Percentiles rank a stretch among this genome's conserved stretches.
Evolutionary conservation across 2,113 vertebrate genomes (phyloP).

Genomic region (Otis tarda): DNA sequence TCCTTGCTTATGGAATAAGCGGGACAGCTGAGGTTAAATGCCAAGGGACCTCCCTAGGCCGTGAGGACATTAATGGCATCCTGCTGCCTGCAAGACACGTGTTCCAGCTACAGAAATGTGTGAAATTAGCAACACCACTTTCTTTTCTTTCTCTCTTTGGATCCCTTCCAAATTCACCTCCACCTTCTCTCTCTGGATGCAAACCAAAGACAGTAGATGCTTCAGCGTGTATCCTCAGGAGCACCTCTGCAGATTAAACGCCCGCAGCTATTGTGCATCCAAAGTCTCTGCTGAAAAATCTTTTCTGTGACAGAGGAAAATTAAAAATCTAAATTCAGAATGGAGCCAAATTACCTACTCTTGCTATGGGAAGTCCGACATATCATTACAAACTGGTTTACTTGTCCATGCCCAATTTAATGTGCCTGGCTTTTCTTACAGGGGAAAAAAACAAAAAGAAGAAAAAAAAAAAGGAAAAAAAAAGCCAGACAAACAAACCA

Average conservation of each 20-base stretch:
- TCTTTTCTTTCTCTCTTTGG: constrained; percentile 34
- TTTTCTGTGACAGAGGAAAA: constrained; percentile 61
- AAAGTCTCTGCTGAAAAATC: constrained; percentile 53
- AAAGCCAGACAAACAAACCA: not conserved
- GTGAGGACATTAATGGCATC: not conserved
- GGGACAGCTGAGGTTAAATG: not conserved
- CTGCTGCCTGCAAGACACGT: constrained; percentile 39
- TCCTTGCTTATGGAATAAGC: constrained; percentile 40
- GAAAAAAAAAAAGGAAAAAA: not conserved
- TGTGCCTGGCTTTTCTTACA: not conserved
- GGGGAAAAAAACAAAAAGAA: not conserved
- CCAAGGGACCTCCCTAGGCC: not conserved
- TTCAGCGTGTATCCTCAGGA: constrained; percentile 51
- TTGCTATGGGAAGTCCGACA: not conserved
- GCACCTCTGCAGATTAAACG: constrained; percentile 70
- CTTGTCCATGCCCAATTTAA: not conserved
- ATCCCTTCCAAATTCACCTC: constrained; percentile 23
- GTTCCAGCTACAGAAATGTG: constrained; percentile 46
- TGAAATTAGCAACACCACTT: constrained; percentile 66
- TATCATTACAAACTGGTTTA: constrained; percentile 49
- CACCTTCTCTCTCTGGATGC: constrained; percentile 53
- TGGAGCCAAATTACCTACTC: constrained; percentile 38
- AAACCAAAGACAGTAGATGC: constrained; percentile 42
- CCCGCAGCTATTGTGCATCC: constrained; percentile 45
- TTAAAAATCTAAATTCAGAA: constrained; percentile 68